Evolutionary conservation across 2,113 vertebrate genomes (phyloP).

Genomic region (Gorsachius goisagi): DNA sequence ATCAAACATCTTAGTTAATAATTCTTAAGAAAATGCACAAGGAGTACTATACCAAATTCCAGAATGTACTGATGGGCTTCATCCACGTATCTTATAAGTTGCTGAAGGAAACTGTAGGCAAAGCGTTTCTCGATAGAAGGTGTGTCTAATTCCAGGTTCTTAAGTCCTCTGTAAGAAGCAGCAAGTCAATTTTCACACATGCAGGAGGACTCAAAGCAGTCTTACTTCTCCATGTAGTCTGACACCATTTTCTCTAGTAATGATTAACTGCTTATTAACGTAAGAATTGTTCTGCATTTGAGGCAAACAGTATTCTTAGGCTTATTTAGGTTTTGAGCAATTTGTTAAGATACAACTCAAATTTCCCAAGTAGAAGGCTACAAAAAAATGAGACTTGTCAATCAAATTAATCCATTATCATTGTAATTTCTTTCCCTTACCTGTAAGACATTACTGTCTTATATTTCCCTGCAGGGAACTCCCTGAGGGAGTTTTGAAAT

Average conservation of each 20-base stretch:
- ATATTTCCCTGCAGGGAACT: neutral
- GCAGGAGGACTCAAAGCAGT: neutral
- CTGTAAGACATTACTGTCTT: neutral
- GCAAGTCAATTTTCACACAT: neutral
- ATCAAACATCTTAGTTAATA: neutral
- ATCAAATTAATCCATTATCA: neutral
- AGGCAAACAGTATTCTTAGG: neutral
- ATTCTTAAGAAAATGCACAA: neutral
- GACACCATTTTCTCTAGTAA: neutral
- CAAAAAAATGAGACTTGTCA: neutral
- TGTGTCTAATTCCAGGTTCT: conserved; percentile 90
- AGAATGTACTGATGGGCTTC: conserved; percentile 92
- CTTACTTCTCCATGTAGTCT: neutral
- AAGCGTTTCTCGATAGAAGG: conserved; percentile 96
- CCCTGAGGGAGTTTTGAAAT: neutral
- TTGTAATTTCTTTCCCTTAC: neutral
- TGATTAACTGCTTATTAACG: neutral
- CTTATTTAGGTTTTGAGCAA: neutral
- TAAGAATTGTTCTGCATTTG: neutral
- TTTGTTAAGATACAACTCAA: neutral
- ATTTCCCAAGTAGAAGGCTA: neutral
- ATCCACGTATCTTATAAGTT: conserved; percentile 92
- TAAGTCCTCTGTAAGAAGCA: conserved; percentile 80
- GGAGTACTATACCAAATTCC: conserved; percentile 82
- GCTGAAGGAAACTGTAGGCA: conserved; percentile 93